Base-by-base conservation (phyloP, 2,888 invertebrate genomes). In the Stenchaetothrips biformis region DNA sequence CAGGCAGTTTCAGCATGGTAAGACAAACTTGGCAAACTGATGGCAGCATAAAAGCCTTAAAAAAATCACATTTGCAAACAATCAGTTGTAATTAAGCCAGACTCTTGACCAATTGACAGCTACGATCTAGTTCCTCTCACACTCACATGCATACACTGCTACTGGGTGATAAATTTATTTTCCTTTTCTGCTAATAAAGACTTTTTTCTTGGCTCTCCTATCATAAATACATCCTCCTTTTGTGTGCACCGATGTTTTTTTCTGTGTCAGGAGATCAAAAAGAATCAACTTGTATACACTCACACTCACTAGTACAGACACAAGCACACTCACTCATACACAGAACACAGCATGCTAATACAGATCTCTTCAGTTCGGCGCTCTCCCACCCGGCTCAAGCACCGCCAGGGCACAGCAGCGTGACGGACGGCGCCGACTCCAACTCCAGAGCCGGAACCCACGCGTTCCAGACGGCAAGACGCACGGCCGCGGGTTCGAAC, bases 231-330 rank as follows among this genome's bases (percentile, higher is more conserved):
- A 74, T 25, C 25, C 67, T 25, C 25, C 67, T 74, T 21, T 74
- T 11, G 21, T 7, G 67, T 0, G 25, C 67, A 21, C 21, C 37
- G 37, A 37, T 37, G 37, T 37, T 37, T 37, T 37, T 21, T 74
- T 74, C 21, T 74, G 25, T 25, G 21, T 25, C 8, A 74, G 67
- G 67, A 74, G 67, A 74, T 74, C 67, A 74, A 74, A 74, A 74
- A 11, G 21, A 21, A 74, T 25, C 16, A 9, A 53, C 53, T 53
- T 53, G 16, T 16, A 16, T 16, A 74, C 67, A 59, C 59, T 9
- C 59, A 59, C 18, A 0, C 67, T 25, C 11, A 25, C 67, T 37
- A 74, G 1, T 11, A 74, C 67, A 74, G 25, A 21, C 67, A 67
- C 16, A 59, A 59, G 21, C 67, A 25, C n/a, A 74, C 25, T 25